These are phyloP conservation scores for Linurgus olivaceus DNA, from an alignment of 2,797 vertebrate genomes.

Conservation along the genomic window DNA sequence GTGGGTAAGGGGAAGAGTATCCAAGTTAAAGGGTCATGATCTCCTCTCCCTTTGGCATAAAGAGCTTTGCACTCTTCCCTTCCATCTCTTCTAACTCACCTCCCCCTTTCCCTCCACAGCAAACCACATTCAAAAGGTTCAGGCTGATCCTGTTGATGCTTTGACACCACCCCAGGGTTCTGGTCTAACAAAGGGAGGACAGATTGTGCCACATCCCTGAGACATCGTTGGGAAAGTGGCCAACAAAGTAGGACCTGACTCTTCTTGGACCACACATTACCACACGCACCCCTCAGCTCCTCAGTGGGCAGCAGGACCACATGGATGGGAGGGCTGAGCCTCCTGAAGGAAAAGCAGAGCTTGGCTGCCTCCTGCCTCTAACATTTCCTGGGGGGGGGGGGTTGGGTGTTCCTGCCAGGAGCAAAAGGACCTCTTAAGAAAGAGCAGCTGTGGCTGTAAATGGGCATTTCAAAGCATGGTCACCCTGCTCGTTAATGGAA, in stretches of 20 bases:
- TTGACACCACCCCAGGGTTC: background rate
- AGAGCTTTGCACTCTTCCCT: slow-evolving; percentile 2
- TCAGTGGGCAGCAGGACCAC: slow-evolving; percentile 12
- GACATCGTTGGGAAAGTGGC: background rate
- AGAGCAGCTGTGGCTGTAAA: slow-evolving; percentile 71
- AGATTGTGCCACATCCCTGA: background rate
- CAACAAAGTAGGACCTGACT: background rate
- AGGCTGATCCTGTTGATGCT: background rate
- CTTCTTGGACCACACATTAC: background rate
- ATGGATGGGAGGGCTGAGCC: slow-evolving; percentile 12
- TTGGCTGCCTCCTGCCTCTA: slow-evolving; percentile 64
- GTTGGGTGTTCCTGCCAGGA: slow-evolving; percentile 68
- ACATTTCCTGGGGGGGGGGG: slow-evolving; percentile 54
- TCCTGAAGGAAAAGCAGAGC: slow-evolving; percentile 51
- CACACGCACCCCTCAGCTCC: background rate
- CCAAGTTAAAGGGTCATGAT: background rate
- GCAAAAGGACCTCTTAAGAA: slow-evolving; percentile 74
- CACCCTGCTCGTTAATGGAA: background rate
- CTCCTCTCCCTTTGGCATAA: background rate
- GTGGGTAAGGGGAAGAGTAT: background rate
- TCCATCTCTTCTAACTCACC: background rate
- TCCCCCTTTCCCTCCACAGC: slow-evolving; percentile 41
- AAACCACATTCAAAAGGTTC: background rate
- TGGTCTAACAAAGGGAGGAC: background rate
- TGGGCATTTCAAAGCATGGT: slow-evolving; percentile 1